Percentiles rank a stretch among this genome's conserved stretches.
Conservation (phyloP, 2,888 invertebrate genomes). For the Branchellion lobata region DNA sequence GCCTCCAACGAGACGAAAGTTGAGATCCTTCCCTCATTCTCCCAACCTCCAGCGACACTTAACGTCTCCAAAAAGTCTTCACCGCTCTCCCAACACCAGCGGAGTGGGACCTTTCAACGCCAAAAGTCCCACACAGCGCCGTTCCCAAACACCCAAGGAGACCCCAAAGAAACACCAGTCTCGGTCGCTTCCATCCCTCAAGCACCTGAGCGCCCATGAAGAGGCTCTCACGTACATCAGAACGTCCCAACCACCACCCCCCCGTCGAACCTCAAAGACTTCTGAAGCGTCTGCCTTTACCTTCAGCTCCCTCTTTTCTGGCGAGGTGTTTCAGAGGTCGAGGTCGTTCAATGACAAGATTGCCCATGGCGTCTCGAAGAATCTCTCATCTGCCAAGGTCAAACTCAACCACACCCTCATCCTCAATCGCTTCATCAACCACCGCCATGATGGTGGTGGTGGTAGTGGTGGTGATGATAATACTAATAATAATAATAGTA, state of each 20-base stretch:
- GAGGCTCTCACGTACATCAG: slow-evolving; percentile 31
- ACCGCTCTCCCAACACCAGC: not conserved
- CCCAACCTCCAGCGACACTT: too few relatives aligned
- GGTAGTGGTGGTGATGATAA: not conserved
- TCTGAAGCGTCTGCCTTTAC: not conserved
- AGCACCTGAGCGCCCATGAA: slow-evolving; percentile 41
- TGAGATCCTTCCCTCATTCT: too few relatives aligned
- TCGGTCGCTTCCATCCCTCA: slow-evolving; percentile 34
- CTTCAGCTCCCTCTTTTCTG: not conserved
- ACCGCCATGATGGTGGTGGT: not conserved
- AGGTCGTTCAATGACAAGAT: slow-evolving; percentile 39
- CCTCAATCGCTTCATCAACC: not conserved
- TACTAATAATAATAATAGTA: not conserved
- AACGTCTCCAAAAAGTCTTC: not conserved
- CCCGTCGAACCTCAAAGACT: not conserved
- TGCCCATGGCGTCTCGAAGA: not conserved
- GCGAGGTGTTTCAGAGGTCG: slow-evolving; percentile 10
- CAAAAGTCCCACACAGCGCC: not conserved
- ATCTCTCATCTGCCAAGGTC: not conserved
- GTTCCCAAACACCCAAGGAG: too few relatives aligned
- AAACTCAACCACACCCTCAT: not conserved
- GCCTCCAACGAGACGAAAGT: too few relatives aligned
- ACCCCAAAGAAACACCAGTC: not conserved
- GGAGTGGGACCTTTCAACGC: too few relatives aligned
- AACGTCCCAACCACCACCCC: not conserved